A percentile compares a stretch with the other conserved stretches of the same genome.
phyloP scores from a whole-genome alignment of 2,888 invertebrate species.

The Bimastos eiseni region DNA sequence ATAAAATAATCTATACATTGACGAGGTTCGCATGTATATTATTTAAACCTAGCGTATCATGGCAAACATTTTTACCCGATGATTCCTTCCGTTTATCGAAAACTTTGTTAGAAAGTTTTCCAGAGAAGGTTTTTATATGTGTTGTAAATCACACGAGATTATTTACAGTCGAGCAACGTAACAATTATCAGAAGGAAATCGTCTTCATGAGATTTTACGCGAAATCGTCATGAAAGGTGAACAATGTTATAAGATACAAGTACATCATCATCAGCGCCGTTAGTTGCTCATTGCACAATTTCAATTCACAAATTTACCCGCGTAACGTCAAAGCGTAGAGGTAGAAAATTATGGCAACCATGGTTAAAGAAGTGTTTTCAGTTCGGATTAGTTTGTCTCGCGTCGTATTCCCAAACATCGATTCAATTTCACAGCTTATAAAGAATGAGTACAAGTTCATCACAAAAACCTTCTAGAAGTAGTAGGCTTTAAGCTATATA shows the following conservation, averaged over 20 bases:
- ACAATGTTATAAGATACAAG: neutral
- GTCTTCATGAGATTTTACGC: neutral
- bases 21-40: neutral
- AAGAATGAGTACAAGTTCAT: neutral
- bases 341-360: constrained; percentile 15
- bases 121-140: neutral
- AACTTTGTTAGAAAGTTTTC: neutral
- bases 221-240: neutral
- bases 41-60: neutral
- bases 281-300: neutral
- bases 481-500: no score
- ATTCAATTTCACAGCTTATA: constrained; percentile 9
- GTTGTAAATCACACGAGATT: neutral
- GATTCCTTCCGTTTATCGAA: neutral
- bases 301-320: constrained; percentile 10
- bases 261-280: neutral
- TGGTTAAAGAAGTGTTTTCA: neutral
- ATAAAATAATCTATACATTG: neutral
- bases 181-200: neutral
- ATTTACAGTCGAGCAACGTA: neutral
- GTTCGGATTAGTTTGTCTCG: neutral
- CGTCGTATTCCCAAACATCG: neutral
- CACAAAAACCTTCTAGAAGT: neutral
- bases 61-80: neutral
- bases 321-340: constrained; percentile 19